These are phyloP conservation scores for Bostrychus sinensis DNA, from an alignment of 2,113 vertebrate species.

Conservation along the genomic window DNA sequence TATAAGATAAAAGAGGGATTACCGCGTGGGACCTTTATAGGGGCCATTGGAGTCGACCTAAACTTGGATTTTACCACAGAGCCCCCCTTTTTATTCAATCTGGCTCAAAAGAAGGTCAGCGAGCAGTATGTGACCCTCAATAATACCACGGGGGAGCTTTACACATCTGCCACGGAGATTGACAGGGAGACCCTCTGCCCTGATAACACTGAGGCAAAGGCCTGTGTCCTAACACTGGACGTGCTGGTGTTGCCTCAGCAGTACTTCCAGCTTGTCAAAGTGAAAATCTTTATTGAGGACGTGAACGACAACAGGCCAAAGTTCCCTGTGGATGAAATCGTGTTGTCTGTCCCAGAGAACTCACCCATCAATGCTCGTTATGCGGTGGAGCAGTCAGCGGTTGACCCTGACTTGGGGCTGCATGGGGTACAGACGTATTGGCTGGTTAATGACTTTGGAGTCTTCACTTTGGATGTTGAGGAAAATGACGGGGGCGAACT, in stretches of 20 bases:
- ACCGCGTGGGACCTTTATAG: constrained; percentile 89
- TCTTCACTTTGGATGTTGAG: constrained; percentile 95
- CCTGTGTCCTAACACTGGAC: constrained; percentile 89
- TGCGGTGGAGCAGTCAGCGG: constrained; percentile 91
- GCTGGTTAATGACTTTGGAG: constrained; percentile 87
- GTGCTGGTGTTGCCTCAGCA: constrained; percentile 93
- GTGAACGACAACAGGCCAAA: constrained; percentile 92
- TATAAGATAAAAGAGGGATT: constrained; percentile 96
- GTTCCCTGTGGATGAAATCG: constrained; percentile 88
- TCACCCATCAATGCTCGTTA: constrained; percentile 88
- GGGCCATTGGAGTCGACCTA: constrained; percentile 89
- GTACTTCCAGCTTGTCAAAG: constrained; percentile 93
- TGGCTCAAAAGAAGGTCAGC: constrained; percentile 85
- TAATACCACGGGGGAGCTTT: constrained; percentile 89
- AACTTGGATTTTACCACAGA: constrained; percentile 77
- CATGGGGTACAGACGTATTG: constrained; percentile 93
- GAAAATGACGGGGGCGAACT: constrained; percentile 93
- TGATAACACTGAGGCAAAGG: constrained; percentile 70
- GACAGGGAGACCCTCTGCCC: constrained; percentile 91
- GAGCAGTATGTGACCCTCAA: constrained; percentile 89
- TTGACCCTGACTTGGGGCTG: constrained; percentile 88
- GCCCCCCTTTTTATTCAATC: constrained; percentile 87
- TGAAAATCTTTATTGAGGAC: constrained; percentile 91
- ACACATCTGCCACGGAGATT: constrained; percentile 87
- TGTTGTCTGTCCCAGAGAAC: constrained; percentile 89